Base-by-base conservation (phyloP, 2,888 invertebrate species). In the Dusona sp. region DNA sequence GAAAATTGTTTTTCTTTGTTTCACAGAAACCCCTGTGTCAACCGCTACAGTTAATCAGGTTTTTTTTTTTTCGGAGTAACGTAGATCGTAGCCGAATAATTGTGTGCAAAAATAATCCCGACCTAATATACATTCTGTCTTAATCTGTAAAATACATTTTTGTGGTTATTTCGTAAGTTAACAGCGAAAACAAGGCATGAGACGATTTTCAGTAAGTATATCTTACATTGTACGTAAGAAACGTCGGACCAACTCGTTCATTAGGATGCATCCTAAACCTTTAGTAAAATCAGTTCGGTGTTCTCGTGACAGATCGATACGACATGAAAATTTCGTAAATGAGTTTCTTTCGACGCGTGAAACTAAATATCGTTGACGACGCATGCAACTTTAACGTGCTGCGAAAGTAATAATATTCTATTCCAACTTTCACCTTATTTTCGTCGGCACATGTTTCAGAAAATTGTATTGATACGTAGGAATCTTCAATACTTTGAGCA, bases 231-330 rank as follows among this genome's bases (percentile, higher is more conserved):
- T 79, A 79, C 54, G 78, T 57, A 38, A 88, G 90, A 90, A 86
- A 90, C 87, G 88, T 91, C 89, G 91, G 92, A 91, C 91, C 91
- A 91, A 91, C 89, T 91, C 89, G 89, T 89, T 73, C 6, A 54
- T 89, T 89, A 86, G 89, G 89, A 57, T 57, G 3, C 11, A 25
- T 25, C 57, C 57, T 57, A 6, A 57, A 89, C 89, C 87, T 87
- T 88, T 89, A 82, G 82, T 87, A 85, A 86, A 82, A 61, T 25
- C 29, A 70, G 61, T 77, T 67, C 54, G 42, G 33, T 42, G 11
- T 42, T 42, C 42, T 11, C 11, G 13, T 19, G 70, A 29, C 48
- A 38, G 54, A 57, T 74, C 22, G 6, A 22, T 38, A 73, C 57
- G 22, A 22, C 29, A 7, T 4, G 13, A 22, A 54, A 54, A 57